Evolutionary conservation across 2,797 vertebrate genomes (phyloP).

Genomic region (Ctenochaetus hawaiiensis): DNA sequence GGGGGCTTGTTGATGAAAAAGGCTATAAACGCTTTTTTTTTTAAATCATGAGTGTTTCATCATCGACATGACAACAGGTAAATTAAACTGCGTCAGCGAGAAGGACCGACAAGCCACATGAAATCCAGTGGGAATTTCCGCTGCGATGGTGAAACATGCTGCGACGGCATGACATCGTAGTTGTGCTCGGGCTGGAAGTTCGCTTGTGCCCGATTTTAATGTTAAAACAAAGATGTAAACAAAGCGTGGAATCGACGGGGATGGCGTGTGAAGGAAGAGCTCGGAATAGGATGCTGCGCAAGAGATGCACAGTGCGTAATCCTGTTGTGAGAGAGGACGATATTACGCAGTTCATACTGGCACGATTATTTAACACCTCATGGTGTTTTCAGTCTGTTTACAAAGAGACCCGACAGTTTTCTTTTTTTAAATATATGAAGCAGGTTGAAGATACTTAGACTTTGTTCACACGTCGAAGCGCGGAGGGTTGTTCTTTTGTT

Average conservation of each 20-base stretch:
- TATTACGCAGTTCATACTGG: slow-evolving; percentile 81
- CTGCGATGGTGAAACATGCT: slow-evolving; percentile 57
- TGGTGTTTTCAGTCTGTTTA: neutral
- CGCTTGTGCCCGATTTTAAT: slow-evolving; percentile 22
- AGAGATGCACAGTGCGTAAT: slow-evolving; percentile 81
- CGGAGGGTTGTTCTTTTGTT: neutral
- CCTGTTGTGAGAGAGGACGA: slow-evolving; percentile 70
- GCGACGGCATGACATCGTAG: slow-evolving; percentile 23
- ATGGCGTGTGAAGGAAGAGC: slow-evolving; percentile 74
- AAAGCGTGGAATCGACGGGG: slow-evolving; percentile 63
- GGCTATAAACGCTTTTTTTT: slow-evolving; percentile 42
- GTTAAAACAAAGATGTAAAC: slow-evolving; percentile 67
- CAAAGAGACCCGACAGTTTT: too few relatives aligned
- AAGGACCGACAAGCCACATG: slow-evolving; percentile 62
- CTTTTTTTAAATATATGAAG: neutral
- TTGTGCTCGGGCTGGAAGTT: slow-evolving; percentile 25
- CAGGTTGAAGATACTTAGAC: slow-evolving; percentile 7
- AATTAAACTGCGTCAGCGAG: slow-evolving; percentile 88
- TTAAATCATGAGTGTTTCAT: slow-evolving; percentile 48
- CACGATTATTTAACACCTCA: slow-evolving; percentile 53
- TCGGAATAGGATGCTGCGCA: slow-evolving; percentile 85
- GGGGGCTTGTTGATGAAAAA: neutral
- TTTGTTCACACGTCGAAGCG: neutral
- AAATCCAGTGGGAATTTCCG: slow-evolving; percentile 79
- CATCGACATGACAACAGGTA: slow-evolving; percentile 82